Evolutionary conservation across 1,140 invertebrate genomes (phyloP).

Genomic region (Apocrypta bakeri): DNA sequence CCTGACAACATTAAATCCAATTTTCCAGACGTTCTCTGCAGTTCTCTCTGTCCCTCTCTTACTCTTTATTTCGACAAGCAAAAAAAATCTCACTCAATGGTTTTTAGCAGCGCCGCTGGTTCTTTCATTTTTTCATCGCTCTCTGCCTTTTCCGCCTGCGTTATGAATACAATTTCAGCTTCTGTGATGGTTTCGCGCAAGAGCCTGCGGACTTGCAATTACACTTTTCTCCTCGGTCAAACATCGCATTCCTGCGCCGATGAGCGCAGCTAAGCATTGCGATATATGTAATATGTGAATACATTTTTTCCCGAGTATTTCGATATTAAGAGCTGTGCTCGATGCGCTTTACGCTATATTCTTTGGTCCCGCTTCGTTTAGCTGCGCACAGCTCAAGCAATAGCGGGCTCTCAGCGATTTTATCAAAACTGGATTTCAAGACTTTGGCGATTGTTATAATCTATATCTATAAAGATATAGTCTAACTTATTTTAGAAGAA

Average conservation of each 20-base stretch:
- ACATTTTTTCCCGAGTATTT: slow-evolving; percentile 32
- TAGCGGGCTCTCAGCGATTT: too few species aligned
- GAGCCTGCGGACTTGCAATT: slow-evolving; percentile 20
- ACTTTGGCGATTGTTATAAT: too few species aligned
- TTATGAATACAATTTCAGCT: slow-evolving; percentile 37
- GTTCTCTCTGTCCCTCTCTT: background rate
- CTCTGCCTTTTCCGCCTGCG: background rate
- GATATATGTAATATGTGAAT: slow-evolving; percentile 25
- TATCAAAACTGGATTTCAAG: too few species aligned
- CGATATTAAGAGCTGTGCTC: slow-evolving; percentile 12
- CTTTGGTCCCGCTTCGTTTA: background rate
- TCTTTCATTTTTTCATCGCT: background rate
- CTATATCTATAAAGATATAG: too few species aligned
- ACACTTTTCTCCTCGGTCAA: slow-evolving; percentile 10
- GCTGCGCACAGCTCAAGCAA: too few species aligned
- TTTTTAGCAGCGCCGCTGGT: slow-evolving; percentile 12
- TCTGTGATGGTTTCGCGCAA: slow-evolving; percentile 10
- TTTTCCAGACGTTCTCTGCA: slow-evolving; percentile 52
- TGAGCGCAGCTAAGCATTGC: background rate
- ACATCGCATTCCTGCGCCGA: slow-evolving; percentile 7
- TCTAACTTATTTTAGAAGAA: too few species aligned
- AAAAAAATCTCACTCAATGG: slow-evolving; percentile 50
- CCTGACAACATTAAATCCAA: slow-evolving; percentile 63
- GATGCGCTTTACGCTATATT: background rate
- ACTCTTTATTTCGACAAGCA: slow-evolving; percentile 53